Percentiles rank a stretch among this genome's conserved stretches.
phyloP scores from a whole-genome alignment of 2,113 vertebrate genomes.

The Bufo gargarizans region DNA sequence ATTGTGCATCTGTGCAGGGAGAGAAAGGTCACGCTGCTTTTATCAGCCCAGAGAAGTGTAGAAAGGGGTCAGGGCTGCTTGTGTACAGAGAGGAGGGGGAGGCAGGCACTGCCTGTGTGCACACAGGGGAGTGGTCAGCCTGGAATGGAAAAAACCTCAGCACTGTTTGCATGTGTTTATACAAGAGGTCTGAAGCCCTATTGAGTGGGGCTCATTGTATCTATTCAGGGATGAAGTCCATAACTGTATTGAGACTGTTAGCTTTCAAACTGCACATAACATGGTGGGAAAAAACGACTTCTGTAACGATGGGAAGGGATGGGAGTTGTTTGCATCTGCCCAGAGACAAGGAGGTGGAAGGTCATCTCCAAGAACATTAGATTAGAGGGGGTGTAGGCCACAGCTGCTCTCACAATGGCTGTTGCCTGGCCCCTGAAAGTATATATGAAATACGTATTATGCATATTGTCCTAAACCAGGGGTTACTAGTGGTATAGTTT shows the following conservation, averaged over 20 bases:
- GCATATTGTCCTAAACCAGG: not conserved
- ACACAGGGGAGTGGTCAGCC: conserved; percentile 10
- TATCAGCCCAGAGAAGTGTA: not conserved
- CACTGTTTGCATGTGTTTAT: conserved; percentile 15
- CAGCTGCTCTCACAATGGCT: not conserved
- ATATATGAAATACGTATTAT: not conserved
- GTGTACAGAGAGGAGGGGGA: conserved; percentile 39
- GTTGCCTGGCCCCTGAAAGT: not conserved
- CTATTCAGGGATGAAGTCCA: not conserved
- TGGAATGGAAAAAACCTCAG: not conserved
- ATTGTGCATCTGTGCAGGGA: conserved; percentile 13
- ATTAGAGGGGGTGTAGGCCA: conserved; percentile 10
- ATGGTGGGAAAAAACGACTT: conserved; percentile 15
- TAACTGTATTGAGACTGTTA: not conserved
- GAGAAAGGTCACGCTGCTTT: conserved; percentile 4
- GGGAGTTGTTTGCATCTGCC: not conserved
- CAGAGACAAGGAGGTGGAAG: conserved; percentile 31
- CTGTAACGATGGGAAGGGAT: conserved; percentile 13
- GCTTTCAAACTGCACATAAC: conserved; percentile 1
- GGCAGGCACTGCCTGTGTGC: not conserved
- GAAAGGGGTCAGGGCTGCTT: conserved; percentile 2
- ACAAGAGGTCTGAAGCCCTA: not conserved
- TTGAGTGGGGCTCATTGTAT: not conserved
- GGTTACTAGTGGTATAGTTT: too few species aligned
- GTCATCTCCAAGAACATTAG: not conserved